A percentile compares a stretch with the other conserved stretches of the same genome.
Conservation (phyloP, 1,140 invertebrate genomes). For the Drosophila pandora region DNA sequence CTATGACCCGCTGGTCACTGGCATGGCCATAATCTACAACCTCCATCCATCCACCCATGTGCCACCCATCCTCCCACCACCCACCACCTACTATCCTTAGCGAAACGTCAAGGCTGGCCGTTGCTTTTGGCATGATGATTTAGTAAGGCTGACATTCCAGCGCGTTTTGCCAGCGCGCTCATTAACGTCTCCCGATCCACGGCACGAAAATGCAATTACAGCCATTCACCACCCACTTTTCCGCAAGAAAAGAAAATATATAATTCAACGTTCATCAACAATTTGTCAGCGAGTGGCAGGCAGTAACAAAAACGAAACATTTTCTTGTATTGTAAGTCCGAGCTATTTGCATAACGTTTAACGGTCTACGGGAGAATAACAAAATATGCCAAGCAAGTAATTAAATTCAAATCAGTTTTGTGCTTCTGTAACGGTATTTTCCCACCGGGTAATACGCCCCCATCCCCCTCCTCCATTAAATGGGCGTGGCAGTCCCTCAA, state of each 20-base stretch:
- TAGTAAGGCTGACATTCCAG: conserved; percentile 71
- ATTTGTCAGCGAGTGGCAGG: conserved; percentile 70
- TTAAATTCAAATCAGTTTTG: conserved; percentile 75
- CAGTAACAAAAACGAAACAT: conserved; percentile 26
- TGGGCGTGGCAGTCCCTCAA: conserved; percentile 6
- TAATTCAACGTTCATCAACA: conserved; percentile 78
- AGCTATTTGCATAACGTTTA: conserved; percentile 77
- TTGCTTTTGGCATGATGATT: conserved; percentile 70
- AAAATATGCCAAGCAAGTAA: conserved; percentile 56
- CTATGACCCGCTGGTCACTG: conserved; percentile 11
- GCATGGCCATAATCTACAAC: not conserved
- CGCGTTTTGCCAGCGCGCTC: conserved; percentile 61
- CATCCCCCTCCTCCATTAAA: not conserved
- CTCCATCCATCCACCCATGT: not conserved
- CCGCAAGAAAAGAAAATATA: conserved; percentile 40
- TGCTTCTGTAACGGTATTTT: conserved; percentile 44
- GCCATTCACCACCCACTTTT: not conserved
- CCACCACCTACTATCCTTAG: conserved; percentile 1
- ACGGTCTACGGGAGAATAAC: conserved; percentile 46
- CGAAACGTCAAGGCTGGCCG: conserved; percentile 57
- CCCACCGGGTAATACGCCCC: conserved; percentile 7
- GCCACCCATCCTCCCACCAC: no score
- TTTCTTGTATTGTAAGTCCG: conserved; percentile 39
- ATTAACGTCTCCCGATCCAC: conserved; percentile 55
- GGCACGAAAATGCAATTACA: conserved; percentile 51